Base-by-base conservation (phyloP, 2,113 vertebrate genomes). In the Pelodiscus sinensis region DNA sequence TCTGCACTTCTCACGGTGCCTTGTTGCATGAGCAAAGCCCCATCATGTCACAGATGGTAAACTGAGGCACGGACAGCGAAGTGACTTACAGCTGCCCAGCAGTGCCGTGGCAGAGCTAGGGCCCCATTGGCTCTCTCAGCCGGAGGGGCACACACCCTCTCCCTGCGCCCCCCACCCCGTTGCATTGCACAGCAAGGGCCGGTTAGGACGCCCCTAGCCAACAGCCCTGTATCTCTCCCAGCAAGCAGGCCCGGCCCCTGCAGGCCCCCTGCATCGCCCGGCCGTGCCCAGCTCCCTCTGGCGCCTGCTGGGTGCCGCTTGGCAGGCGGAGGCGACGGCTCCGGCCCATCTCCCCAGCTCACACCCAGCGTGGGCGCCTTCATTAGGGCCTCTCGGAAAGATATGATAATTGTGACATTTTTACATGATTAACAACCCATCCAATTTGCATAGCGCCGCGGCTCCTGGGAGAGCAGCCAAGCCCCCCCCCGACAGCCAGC, bases 371-470 rank as follows among this genome's bases (percentile, higher is more conserved):
- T 73, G 35, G 77, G 75, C 14, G 62, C 92, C 96, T 97, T 98
- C 97, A 97, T 98, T 97, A 97, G 96, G 97, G 97, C 90, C 95
- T 97, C 96, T 96, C 96, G 96, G 97, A 97, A 97, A 96, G 96
- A 98, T 96, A 97, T 98, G 97, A 97, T 98, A 98, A 98, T 98
- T 97, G 97, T 97, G 97, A 97, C 97, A 97, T 98, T 97, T 97
- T 97, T 97, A 97, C 96, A 96, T 98, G 97, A 98, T 98, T 98
- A 98, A 97, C 97, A 96, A 97, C 96, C 97, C 90, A 96, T 92
- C 95, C 96, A 96, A 98, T 98, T 98, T 97, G 96, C 97, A 98
- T 98, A 96, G 95, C 86, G 57, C 96, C 95, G 94, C 95, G 93
- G 13, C 79, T 80, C 62, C 85, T 19, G 90, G 90, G 94, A 92